phyloP scores from a whole-genome alignment of 2,797 vertebrate species.

The Lutjanus argentimaculatus region DNA sequence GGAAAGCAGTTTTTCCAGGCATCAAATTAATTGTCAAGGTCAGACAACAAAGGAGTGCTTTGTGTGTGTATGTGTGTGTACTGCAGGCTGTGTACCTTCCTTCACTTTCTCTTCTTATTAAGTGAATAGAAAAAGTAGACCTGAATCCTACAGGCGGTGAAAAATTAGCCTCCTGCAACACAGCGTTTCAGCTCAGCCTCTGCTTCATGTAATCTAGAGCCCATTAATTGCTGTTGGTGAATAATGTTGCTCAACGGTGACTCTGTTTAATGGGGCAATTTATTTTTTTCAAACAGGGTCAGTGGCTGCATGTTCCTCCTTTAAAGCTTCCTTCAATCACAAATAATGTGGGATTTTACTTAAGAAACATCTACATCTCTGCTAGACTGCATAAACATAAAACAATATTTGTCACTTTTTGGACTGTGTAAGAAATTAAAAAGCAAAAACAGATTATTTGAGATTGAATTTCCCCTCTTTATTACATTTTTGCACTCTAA shows the following conservation, averaged over 20 bases:
- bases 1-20: slow-evolving; percentile 84
- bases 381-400: not conserved
- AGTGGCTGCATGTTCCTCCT: not conserved
- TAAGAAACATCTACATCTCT: not conserved
- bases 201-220: slow-evolving; percentile 42
- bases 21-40: slow-evolving; percentile 87
- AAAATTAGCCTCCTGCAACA: slow-evolving; percentile 32
- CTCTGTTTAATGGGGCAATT: slow-evolving; percentile 22
- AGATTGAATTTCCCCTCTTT: not conserved
- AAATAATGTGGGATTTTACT: not conserved
- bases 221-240: slow-evolving; percentile 58
- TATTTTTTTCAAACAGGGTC: slow-evolving; percentile 20
- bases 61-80: slow-evolving; percentile 33
- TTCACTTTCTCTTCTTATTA: slow-evolving; percentile 43
- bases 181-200: slow-evolving; percentile 13
- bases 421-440: not conserved
- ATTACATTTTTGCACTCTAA: not conserved
- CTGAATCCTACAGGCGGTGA: slow-evolving; percentile 47
- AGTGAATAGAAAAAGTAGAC: slow-evolving; percentile 40
- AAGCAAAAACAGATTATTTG: not conserved
- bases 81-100: slow-evolving; percentile 14
- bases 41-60: slow-evolving; percentile 70
- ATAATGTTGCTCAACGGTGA: slow-evolving; percentile 49
- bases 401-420: not conserved
- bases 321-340: slow-evolving; percentile 1